Evolutionary conservation across 2,113 vertebrate genomes (phyloP).

Genomic region (Serilophus lunatus): DNA sequence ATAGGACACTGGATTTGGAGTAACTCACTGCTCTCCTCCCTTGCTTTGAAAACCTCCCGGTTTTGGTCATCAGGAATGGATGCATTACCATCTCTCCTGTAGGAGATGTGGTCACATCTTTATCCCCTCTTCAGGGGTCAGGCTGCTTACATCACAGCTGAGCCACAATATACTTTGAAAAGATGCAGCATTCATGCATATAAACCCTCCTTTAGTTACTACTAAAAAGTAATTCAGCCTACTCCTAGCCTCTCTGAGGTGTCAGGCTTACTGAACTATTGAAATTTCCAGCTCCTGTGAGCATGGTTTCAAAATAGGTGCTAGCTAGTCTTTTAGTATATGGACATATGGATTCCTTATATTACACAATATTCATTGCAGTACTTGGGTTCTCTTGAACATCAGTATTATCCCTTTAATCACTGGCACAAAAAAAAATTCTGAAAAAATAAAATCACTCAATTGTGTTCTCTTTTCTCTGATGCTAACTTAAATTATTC

Average conservation of each 20-base stretch:
- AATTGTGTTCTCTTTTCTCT: neutral
- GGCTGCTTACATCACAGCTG: neutral
- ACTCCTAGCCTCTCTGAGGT: neutral
- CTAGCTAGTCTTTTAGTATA: neutral
- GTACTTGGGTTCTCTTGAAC: neutral
- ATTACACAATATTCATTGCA: neutral
- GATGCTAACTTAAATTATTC: neutral
- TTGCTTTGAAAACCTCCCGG: neutral
- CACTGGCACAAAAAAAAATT: neutral
- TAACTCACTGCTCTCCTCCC: neutral
- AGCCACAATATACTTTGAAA: neutral
- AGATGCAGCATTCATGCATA: neutral
- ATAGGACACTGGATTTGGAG: neutral
- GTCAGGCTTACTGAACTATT: conserved; percentile 17
- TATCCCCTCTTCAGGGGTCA: neutral
- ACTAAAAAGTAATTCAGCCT: neutral
- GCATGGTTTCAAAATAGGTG: neutral
- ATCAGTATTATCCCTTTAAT: neutral
- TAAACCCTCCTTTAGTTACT: neutral
- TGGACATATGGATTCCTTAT: neutral
- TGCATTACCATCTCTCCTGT: neutral
- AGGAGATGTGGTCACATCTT: neutral
- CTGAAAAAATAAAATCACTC: neutral
- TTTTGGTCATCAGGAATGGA: neutral
- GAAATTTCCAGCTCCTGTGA: neutral